Evolutionary conservation across 2,888 invertebrate species (phyloP).

Genomic region (Strigamia maritima): DNA sequence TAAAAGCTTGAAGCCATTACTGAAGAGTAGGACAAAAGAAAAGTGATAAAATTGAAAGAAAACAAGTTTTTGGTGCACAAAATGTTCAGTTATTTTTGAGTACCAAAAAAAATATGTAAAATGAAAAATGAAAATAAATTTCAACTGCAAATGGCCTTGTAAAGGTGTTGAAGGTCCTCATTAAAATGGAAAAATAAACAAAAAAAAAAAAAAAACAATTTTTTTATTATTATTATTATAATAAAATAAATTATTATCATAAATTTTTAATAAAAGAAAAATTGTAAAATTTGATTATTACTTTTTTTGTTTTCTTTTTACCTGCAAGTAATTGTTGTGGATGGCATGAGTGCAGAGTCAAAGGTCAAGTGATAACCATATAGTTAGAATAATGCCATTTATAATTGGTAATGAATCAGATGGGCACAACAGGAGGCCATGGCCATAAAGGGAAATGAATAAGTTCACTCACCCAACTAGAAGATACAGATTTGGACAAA

Average conservation of each 20-base stretch:
- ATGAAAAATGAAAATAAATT: not conserved
- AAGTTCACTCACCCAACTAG: conserved; percentile 1
- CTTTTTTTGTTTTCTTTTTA: not conserved
- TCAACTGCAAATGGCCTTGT: not conserved
- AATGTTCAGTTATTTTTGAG: not conserved
- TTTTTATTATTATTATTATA: too few species aligned
- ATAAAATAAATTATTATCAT: too few species aligned
- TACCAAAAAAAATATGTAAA: not conserved
- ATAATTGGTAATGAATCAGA: conserved; percentile 19
- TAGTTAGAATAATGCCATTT: conserved; percentile 11
- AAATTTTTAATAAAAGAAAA: too few species aligned
- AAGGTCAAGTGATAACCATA: conserved; percentile 23
- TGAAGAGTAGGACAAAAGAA: not conserved
- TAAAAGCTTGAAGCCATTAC: not conserved
- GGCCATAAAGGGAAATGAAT: conserved; percentile 1
- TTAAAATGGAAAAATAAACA: not conserved
- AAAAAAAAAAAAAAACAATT: not conserved
- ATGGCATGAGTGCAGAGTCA: not conserved
- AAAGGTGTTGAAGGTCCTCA: not conserved
- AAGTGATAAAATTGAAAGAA: not conserved
- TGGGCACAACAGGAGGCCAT: conserved; percentile 19
- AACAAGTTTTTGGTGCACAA: too few species aligned
- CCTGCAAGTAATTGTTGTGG: not conserved
- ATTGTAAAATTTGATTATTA: too few species aligned
- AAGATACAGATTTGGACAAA: not conserved